Percentiles rank a stretch among this genome's conserved stretches.
Evolutionary conservation across 2,888 invertebrate genomes (phyloP).

Genomic region (Thymelicus acteon): DNA sequence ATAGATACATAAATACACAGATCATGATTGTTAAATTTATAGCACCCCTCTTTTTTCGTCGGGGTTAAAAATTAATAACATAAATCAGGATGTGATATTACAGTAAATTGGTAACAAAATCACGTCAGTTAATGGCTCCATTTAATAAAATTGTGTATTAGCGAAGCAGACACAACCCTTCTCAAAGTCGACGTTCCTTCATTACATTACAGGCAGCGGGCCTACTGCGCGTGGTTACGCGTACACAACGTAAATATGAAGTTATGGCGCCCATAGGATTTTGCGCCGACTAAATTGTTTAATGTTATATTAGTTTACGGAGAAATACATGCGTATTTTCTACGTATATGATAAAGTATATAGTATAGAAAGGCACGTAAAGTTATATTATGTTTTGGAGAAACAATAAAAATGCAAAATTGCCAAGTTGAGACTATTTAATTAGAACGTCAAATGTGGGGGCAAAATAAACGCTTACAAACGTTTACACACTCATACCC

Average conservation of each 20-base stretch:
- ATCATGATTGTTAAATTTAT: too few relatives aligned
- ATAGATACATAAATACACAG: too few relatives aligned
- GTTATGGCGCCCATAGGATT: conserved; percentile 47
- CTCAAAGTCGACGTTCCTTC: conserved; percentile 24
- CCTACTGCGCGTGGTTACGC: conserved; percentile 40
- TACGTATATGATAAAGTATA: too few relatives aligned
- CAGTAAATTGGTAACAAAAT: neutral
- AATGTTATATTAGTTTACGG: conserved; percentile 23
- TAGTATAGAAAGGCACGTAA: too few relatives aligned
- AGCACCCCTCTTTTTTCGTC: too few relatives aligned
- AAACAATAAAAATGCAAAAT: too few relatives aligned
- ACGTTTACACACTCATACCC: too few relatives aligned
- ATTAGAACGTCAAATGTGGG: too few relatives aligned
- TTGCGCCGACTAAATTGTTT: conserved; percentile 23
- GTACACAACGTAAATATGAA: conserved; percentile 47
- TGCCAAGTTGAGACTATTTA: too few relatives aligned
- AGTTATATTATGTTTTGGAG: too few relatives aligned
- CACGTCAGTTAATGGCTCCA: neutral
- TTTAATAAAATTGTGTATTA: conserved; percentile 1
- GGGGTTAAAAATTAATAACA: too few relatives aligned
- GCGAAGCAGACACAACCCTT: conserved; percentile 18
- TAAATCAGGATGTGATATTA: neutral
- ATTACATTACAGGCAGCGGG: neutral
- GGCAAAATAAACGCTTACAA: too few relatives aligned
- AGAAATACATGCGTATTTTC: conserved; percentile 10